Percentiles rank a stretch among this genome's conserved stretches.
Conservation (phyloP, 2,888 invertebrate genomes). For the Hydrotaea cyrtoneurina region DNA sequence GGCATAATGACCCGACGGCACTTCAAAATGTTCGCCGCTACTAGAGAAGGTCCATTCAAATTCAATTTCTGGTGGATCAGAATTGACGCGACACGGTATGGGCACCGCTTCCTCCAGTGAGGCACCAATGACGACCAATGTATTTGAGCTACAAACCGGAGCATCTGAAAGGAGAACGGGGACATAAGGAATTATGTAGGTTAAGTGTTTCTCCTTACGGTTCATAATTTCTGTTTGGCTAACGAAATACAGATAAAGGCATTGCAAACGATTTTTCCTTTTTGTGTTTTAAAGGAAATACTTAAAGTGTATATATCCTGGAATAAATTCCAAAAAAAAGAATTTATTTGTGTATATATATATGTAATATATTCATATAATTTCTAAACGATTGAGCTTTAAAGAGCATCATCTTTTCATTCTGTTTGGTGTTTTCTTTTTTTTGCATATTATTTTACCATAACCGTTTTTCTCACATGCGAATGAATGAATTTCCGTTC, state of each 20-base stretch:
- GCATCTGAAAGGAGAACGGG: conserved; percentile 84
- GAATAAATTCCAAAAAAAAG: conserved; percentile 31
- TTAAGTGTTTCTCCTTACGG: conserved; percentile 4
- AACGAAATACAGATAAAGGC: conserved; percentile 2
- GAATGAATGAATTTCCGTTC: conserved; percentile 58
- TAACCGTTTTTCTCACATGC: conserved; percentile 51
- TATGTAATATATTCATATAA: conserved; percentile 72
- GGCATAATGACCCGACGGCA: conserved; percentile 85
- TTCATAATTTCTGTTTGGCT: neutral
- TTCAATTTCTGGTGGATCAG: conserved; percentile 91
- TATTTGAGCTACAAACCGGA: conserved; percentile 88
- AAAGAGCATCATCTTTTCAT: conserved; percentile 49
- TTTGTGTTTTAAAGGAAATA: neutral
- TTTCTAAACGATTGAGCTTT: conserved; percentile 73
- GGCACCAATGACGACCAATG: conserved; percentile 90
- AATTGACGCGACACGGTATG: conserved; percentile 92
- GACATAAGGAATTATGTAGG: conserved; percentile 2
- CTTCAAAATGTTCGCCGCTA: conserved; percentile 92
- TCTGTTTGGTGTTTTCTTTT: conserved; percentile 22
- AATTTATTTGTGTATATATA: neutral
- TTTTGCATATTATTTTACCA: conserved; percentile 22
- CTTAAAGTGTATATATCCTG: conserved; percentile 45
- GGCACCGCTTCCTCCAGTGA: conserved; percentile 91
- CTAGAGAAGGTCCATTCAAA: conserved; percentile 96
- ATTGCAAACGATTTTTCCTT: neutral